Conservation (phyloP, 2,888 invertebrate species). For the Zhuqinia jingwanae region DNA sequence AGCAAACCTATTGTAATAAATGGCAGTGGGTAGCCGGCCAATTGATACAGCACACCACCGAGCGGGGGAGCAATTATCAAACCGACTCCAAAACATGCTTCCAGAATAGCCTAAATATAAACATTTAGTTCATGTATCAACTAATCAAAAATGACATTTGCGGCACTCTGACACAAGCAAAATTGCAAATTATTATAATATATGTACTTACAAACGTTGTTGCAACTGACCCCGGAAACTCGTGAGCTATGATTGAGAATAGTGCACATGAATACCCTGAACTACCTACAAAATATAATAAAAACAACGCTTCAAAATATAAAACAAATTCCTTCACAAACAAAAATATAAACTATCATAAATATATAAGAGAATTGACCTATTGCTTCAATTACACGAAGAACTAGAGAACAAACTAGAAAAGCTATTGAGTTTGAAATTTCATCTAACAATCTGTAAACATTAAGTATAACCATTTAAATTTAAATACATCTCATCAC, state of each 20-base stretch:
- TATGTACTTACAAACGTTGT: slow-evolving; percentile 81
- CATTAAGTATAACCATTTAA: neutral
- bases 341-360: no score
- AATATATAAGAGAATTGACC: no score
- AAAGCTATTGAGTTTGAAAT: slow-evolving; percentile 83
- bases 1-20: slow-evolving; percentile 90
- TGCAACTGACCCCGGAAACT: slow-evolving; percentile 92
- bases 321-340: neutral
- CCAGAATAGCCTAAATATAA: slow-evolving; percentile 79
- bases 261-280: slow-evolving; percentile 92
- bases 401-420: slow-evolving; percentile 88
- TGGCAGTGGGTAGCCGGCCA: slow-evolving; percentile 90
- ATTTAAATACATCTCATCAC: no score
- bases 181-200: neutral
- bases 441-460: slow-evolving; percentile 54
- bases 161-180: no score
- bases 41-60: slow-evolving; percentile 78
- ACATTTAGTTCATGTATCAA: no score
- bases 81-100: slow-evolving; percentile 82
- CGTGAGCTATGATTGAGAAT: slow-evolving; percentile 92
- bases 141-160: no score
- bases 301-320: neutral
- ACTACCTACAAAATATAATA: slow-evolving; percentile 83
- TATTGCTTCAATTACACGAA: slow-evolving; percentile 90
- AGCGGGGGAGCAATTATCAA: slow-evolving; percentile 79